Evolutionary conservation across 2,113 vertebrate genomes (phyloP).

Genomic region (Microcebus murinus): DNA sequence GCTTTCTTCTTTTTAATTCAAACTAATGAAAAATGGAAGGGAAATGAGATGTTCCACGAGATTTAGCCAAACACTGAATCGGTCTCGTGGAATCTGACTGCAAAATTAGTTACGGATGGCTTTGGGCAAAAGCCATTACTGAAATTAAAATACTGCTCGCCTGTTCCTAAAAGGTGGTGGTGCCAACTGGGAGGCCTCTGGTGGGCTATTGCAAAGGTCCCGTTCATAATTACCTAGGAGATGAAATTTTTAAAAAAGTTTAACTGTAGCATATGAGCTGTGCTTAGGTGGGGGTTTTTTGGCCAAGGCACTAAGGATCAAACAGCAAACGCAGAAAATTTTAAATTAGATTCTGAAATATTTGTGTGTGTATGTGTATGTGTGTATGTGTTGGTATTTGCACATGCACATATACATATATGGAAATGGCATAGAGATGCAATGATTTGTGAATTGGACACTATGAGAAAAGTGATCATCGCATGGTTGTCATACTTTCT

Average conservation of each 20-base stretch:
- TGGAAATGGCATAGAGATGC: background rate
- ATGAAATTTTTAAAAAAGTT: background rate
- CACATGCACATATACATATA: fast-evolving
- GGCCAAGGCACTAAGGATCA: background rate
- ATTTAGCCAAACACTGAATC: conserved; percentile 55
- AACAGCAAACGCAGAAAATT: background rate
- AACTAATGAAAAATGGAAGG: conserved; percentile 72
- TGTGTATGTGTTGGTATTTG: background rate
- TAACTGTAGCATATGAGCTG: background rate
- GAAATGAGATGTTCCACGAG: conserved; percentile 61
- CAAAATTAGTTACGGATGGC: conserved; percentile 50
- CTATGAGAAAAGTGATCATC: background rate
- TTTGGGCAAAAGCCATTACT: conserved; percentile 28
- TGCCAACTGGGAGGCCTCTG: background rate
- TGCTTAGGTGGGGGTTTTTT: background rate
- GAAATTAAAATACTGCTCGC: conserved; percentile 22
- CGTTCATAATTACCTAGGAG: background rate
- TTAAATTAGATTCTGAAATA: conserved; percentile 31
- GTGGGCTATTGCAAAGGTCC: background rate
- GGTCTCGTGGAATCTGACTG: conserved; percentile 49
- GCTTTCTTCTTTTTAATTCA: conserved; percentile 62
- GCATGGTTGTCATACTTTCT: background rate
- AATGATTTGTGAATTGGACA: background rate
- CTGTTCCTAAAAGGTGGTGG: background rate
- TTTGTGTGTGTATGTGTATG: background rate